phyloP scores from a whole-genome alignment of 2,888 invertebrate species.

The Brachylomia viminalis region DNA sequence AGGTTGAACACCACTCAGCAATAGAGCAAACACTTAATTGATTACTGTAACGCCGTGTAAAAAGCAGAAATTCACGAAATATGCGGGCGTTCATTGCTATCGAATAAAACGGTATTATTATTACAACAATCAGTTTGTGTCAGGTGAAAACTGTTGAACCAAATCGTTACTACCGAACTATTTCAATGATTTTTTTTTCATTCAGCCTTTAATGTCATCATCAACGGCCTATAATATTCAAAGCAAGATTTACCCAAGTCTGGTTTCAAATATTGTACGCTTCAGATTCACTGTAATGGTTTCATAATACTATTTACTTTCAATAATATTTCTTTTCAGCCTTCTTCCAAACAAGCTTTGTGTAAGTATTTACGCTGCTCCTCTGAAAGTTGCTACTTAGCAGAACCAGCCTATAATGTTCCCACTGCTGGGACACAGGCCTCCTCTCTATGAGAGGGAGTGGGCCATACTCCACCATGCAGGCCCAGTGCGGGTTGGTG shows the following conservation, averaged over 20 bases:
- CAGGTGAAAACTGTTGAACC: slow-evolving; percentile 48
- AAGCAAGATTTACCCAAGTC: background rate
- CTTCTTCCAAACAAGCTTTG: background rate
- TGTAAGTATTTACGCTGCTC: too few relatives aligned
- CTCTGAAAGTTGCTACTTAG: background rate
- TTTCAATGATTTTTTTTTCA: slow-evolving; percentile 13
- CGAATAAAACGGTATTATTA: slow-evolving; percentile 20
- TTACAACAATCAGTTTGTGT: slow-evolving; percentile 36
- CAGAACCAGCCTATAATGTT: too few relatives aligned
- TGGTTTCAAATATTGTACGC: too few relatives aligned
- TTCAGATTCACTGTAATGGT: background rate
- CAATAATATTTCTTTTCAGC: background rate
- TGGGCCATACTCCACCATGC: too few relatives aligned
- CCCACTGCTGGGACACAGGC: too few relatives aligned
- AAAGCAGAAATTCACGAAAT: slow-evolving; percentile 16
- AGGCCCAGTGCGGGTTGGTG: too few relatives aligned
- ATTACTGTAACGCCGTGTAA: background rate
- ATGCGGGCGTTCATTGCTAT: slow-evolving; percentile 44
- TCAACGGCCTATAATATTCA: background rate
- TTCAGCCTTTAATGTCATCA: background rate
- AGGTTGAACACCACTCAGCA: background rate
- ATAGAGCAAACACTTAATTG: background rate
- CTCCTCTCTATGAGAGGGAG: too few relatives aligned
- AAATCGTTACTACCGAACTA: background rate
- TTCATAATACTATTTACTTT: background rate